These are phyloP conservation scores for Lytechinus variegatus DNA, from an alignment of 35 echinoderm and acorn worm species.

Conservation along the genomic window DNA sequence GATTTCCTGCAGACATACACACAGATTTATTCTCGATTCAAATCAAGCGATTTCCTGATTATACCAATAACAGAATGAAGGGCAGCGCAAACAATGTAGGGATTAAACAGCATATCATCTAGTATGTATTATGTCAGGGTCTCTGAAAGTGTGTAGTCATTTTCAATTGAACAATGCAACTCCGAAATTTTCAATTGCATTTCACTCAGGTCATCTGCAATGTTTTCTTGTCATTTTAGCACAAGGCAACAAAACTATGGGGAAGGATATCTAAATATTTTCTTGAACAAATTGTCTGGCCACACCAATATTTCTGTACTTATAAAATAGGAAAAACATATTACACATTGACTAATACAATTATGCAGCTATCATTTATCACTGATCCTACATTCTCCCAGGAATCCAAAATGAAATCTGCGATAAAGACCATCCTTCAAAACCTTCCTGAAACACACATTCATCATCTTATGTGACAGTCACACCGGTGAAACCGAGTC, in stretches of 20 bases:
- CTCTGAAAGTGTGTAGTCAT: neutral
- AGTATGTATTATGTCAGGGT: neutral
- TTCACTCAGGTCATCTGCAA: neutral
- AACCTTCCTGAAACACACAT: no score
- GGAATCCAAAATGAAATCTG: no score
- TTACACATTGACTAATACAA: no score
- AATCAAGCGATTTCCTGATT: neutral
- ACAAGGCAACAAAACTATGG: neutral
- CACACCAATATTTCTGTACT: neutral
- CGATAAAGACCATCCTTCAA: no score
- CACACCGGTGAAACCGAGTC: no score
- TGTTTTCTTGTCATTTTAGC: neutral
- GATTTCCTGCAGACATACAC: conserved; percentile 2
- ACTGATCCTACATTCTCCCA: no score
- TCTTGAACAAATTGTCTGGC: neutral
- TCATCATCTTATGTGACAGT: no score
- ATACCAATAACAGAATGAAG: neutral
- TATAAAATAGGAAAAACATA: neutral
- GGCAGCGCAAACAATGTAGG: neutral
- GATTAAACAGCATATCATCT: neutral
- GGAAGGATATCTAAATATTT: neutral
- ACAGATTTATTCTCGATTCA: neutral
- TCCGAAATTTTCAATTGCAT: neutral
- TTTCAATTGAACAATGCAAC: neutral
- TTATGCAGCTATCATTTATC: no score